Evolutionary conservation across 2,797 vertebrate genomes (phyloP).

Genomic region (Tokudaia tokunoshimensis): DNA sequence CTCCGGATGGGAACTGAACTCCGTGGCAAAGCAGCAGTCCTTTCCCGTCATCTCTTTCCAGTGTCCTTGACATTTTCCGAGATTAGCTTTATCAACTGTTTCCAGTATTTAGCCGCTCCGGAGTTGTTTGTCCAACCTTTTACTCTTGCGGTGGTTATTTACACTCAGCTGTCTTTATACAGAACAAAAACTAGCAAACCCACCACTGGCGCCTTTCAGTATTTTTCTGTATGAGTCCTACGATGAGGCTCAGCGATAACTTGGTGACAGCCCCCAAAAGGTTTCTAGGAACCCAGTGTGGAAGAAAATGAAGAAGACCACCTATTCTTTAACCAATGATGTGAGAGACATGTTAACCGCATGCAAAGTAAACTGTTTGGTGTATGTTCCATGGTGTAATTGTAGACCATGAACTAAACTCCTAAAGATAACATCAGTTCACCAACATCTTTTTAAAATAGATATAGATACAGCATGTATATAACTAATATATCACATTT

Average conservation of each 20-base stretch:
- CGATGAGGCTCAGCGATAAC: neutral
- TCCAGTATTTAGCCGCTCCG: neutral
- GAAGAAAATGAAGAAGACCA: constrained; percentile 34
- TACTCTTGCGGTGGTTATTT: neutral
- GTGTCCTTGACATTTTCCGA: constrained; percentile 59
- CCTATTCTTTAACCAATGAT: neutral
- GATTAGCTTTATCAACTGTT: constrained; percentile 55
- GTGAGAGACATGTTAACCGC: neutral
- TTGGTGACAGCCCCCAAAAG: neutral
- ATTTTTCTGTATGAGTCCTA: neutral
- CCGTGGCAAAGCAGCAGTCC: neutral
- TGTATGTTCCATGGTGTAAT: neutral
- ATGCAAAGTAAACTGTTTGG: neutral
- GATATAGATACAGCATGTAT: neutral
- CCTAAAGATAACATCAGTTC: neutral
- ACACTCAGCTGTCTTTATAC: neutral
- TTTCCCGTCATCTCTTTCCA: neutral
- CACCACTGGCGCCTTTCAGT: neutral
- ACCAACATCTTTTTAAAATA: neutral
- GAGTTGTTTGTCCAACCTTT: constrained; percentile 42
- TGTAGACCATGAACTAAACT: neutral
- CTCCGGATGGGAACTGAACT: neutral
- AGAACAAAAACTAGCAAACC: neutral
- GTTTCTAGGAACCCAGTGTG: neutral
- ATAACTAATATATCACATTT: neutral